Percentiles rank a stretch among this genome's conserved stretches.
These are phyloP conservation scores for Acronicta psi DNA, from an alignment of 2,888 invertebrate genomes.

Conservation along the genomic window DNA sequence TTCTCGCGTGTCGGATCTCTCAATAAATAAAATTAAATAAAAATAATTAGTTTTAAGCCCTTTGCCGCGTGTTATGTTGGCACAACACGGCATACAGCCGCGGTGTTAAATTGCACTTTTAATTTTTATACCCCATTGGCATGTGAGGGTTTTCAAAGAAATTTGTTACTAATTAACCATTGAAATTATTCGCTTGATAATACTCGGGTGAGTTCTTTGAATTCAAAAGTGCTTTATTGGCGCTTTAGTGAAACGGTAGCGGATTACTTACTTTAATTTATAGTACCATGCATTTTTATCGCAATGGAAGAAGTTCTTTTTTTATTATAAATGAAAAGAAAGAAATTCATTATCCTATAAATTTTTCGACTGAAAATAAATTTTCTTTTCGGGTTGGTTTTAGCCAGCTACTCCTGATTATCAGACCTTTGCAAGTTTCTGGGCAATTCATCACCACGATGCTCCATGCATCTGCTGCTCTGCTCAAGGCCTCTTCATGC, in stretches of 20 bases:
- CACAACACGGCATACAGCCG: conserved; percentile 74
- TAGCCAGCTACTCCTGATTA: too few relatives aligned
- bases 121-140: conserved; percentile 72
- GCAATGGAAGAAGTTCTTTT: not conserved
- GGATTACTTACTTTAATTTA: not conserved
- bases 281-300: not conserved
- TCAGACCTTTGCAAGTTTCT: too few relatives aligned
- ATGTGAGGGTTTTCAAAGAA: conserved; percentile 63
- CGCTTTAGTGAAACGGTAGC: conserved; percentile 8
- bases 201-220: conserved; percentile 10
- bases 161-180: conserved; percentile 55
- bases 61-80: conserved; percentile 69
- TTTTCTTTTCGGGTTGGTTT: too few relatives aligned
- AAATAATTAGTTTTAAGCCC: conserved; percentile 80
- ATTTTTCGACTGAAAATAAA: too few relatives aligned
- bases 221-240: conserved; percentile 18
- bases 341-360: too few relatives aligned
- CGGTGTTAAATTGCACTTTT: conserved; percentile 77
- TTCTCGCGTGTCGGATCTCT: conserved; percentile 73
- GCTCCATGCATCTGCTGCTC: too few relatives aligned
- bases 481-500: too few relatives aligned
- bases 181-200: conserved; percentile 29
- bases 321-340: too few relatives aligned
- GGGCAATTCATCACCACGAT: too few relatives aligned
- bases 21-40: conserved; percentile 86